Base-by-base conservation (phyloP, 2,888 invertebrate genomes). In the Drosophila emarginata region DNA sequence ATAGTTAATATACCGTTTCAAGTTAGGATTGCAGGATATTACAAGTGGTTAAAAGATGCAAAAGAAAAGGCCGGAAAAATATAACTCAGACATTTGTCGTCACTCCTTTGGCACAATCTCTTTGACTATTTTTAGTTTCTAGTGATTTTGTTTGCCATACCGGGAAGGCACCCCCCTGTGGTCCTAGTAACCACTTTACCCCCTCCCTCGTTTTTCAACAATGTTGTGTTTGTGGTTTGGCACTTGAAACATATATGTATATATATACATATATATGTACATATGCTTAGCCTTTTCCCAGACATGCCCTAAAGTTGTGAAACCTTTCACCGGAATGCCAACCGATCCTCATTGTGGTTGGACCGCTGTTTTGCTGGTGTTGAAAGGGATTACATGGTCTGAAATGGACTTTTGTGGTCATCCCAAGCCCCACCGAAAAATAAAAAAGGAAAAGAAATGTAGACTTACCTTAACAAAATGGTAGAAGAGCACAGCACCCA, bases 401-500 rank as follows among this genome's bases (percentile, higher is more conserved):
- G 84, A 64, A 75, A 70, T 72, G 63, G 69, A 71, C 76, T 80
- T 66, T 72, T 64, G 78, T 70, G 74, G 73, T 64, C 51, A 28
- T 65, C 66, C 61, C 28, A 23, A 53, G 37, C 64, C 63, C 36
- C 51, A 54, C 56, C 59, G 50, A 40, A 45, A 18, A 18, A 9
- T 4, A 15, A 7, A 45, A 18, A 26, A 26, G 23, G 23, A 32
- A 1, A 32, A 32, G 32, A 32, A 32, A 32, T 32, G 32, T 32
- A 6, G 15, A 90, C 93, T 93, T 92, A 96, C 96, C 95, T 96
- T 96, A 57, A 97, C 93, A 89, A 96, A 96, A 89, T 96, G 96
- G 92, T 96, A 97, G 92, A 96, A 96, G 91, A 96, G 93, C 9
- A 96, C 95, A 2, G 95, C 95, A 26, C 95, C 95, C 72, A 95